Evolutionary conservation across 92 coral and sea anemone genomes (phyloP), one percentile per base, ranked within the genome.

Genomic region (Meandrina meandrites): DNA sequence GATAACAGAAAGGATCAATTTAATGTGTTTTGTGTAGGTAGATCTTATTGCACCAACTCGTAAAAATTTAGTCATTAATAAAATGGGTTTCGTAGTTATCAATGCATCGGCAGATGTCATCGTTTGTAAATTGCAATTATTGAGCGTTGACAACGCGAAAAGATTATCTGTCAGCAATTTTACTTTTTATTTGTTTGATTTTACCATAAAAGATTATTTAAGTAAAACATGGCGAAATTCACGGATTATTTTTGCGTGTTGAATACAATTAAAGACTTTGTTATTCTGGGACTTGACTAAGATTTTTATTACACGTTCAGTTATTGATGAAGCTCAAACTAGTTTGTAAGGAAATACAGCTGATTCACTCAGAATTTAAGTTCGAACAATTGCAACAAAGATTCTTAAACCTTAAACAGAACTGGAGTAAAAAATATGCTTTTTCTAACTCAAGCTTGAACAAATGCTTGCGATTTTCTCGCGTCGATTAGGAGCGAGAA

Each of bases 161-260:
- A 37, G 66, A 74, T 19, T 56, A 48, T 48, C 53, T 48, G 30
- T 50, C 79, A 72, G 36, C 71, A 75, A 12, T 10, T 32, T 51
- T 31, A 48, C 67, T 42, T 67, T 81, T 66, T 12, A 70, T 48
- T 81, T 48, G 68, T 82, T 70, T 51, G 86, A 15, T 70, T 82
- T 80, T 82, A n/a, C 53, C 11, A 34, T 70, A 45, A 50, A 21
- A 68, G 17, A 67, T 81, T n/a, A 45, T 67, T 68, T 45, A 32
- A 40, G 62, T 28, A 18, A 70, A 64, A 51, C 73, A 70, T 40
- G 40, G 16, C 30, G 62, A 13, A 14, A 82, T 12, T 54, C 75
- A 66, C 5, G 78, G 35, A 66, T 27, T 27, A 66, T 66, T 28
- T 66, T 8, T 27, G 10, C 71, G 12, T 27, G 71, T 60, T 28